Evolutionary conservation across 2,888 invertebrate genomes (phyloP).

Genomic region (Drosophila testacea): DNA sequence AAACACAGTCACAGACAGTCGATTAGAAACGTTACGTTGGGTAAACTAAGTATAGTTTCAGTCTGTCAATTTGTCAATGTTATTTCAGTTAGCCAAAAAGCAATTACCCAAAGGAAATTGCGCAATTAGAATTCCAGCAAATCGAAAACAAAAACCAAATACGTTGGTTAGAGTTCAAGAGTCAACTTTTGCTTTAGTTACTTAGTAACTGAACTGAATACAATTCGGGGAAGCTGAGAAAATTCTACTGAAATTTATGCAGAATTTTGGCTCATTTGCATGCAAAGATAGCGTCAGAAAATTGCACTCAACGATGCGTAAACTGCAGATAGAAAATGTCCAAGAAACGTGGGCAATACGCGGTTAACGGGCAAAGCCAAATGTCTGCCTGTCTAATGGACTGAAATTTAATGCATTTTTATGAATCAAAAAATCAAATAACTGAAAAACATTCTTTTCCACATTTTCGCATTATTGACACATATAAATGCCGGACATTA

Average conservation of each 20-base stretch:
- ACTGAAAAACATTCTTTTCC: conserved; percentile 25
- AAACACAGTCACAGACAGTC: conserved; percentile 5
- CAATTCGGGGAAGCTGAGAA: not conserved
- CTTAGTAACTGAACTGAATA: not conserved
- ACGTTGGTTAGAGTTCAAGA: not conserved
- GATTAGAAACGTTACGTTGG: conserved; percentile 1
- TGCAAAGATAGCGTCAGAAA: conserved; percentile 45
- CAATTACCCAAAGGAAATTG: conserved; percentile 77
- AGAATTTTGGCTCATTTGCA: conserved; percentile 48
- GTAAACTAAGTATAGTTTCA: conserved; percentile 1
- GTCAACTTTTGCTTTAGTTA: conserved; percentile 5
- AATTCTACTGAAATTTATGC: conserved; percentile 5
- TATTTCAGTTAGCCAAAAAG: conserved; percentile 46
- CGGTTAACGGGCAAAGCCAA: conserved; percentile 1
- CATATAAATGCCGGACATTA: conserved; percentile 52
- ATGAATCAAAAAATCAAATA: conserved; percentile 48
- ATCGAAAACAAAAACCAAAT: conserved; percentile 11
- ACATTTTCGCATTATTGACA: conserved; percentile 36
- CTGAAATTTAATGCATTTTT: conserved; percentile 69
- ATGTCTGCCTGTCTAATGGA: conserved; percentile 57
- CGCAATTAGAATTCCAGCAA: conserved; percentile 64
- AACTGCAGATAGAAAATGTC: conserved; percentile 68
- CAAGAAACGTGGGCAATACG: conserved; percentile 43
- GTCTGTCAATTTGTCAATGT: conserved; percentile 1
- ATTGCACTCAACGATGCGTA: conserved; percentile 68